phyloP scores from a whole-genome alignment of 1,140 invertebrate species.

The Caenorhabditis tropicalis region DNA sequence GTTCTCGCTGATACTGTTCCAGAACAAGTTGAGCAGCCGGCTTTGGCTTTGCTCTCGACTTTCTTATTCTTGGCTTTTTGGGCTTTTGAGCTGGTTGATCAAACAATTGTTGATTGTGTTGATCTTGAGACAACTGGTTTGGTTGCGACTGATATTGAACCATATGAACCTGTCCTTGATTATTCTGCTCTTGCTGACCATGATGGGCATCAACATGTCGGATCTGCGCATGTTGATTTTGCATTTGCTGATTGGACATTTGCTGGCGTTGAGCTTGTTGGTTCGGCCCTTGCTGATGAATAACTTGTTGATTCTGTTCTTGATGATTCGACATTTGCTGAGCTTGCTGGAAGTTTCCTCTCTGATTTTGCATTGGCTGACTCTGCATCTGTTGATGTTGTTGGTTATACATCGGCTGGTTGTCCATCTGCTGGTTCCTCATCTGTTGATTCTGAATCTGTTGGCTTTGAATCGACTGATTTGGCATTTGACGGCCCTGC shows the following conservation, averaged over 20 bases:
- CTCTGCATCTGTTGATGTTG: not conserved
- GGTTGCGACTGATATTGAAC: not conserved
- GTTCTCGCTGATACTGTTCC: no score
- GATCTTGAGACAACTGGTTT: no score
- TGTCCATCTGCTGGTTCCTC: not conserved
- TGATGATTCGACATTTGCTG: not conserved
- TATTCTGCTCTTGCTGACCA: not conserved
- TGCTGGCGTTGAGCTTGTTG: no score
- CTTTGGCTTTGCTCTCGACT: no score
- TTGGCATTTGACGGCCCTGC: not conserved
- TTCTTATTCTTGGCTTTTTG: no score
- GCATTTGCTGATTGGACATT: no score
- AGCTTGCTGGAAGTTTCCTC: not conserved
- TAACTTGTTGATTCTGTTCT: not conserved
- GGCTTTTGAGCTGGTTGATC: not conserved
- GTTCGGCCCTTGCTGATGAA: not conserved
- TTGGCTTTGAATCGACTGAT: not conserved
- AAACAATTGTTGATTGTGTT: no score
- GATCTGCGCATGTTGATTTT: not conserved
- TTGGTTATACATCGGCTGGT: no score
- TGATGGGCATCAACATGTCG: not conserved
- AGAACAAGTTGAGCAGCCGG: no score
- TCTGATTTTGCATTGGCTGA: not conserved
- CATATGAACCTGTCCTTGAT: not conserved
- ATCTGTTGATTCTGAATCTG: not conserved